Percentiles rank a stretch among this genome's conserved stretches.
phyloP scores from a whole-genome alignment of 2,888 invertebrate species.

The Lutraria lutraria region DNA sequence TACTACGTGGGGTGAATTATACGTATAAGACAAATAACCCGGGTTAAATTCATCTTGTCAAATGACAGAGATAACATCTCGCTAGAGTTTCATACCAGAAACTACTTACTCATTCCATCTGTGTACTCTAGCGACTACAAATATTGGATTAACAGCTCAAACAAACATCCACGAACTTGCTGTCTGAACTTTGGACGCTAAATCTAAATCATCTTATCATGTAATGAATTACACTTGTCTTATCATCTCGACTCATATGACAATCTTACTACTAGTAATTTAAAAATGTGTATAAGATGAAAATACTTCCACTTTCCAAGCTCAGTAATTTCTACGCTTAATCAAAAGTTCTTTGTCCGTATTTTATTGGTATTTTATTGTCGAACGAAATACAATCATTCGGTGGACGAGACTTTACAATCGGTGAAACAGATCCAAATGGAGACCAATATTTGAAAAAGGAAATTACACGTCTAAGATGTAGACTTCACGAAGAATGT shows the following conservation, averaged over 20 bases:
- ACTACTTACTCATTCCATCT: too few relatives aligned
- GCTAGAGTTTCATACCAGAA: too few relatives aligned
- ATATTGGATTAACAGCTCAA: too few relatives aligned
- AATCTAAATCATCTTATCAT: neutral
- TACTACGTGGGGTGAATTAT: too few relatives aligned
- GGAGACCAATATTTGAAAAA: conserved; percentile 13
- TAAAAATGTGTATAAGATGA: conserved; percentile 19
- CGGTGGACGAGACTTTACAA: conserved; percentile 26
- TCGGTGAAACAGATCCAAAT: conserved; percentile 16
- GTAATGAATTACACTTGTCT: neutral
- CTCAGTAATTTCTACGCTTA: conserved; percentile 43
- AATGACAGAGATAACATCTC: too few relatives aligned
- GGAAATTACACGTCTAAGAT: neutral
- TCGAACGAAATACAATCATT: conserved; percentile 44
- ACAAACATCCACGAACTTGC: neutral
- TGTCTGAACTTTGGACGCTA: neutral
- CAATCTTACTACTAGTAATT: conserved; percentile 27
- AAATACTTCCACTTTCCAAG: conserved; percentile 19
- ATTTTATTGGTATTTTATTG: conserved; percentile 50
- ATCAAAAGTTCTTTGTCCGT: conserved; percentile 44
- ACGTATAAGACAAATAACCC: too few relatives aligned
- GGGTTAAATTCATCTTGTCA: too few relatives aligned
- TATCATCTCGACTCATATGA: neutral
- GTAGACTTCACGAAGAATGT: neutral
- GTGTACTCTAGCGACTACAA: too few relatives aligned